Evolutionary conservation across 2,888 invertebrate genomes (phyloP).

Genomic region (Oeneis ivallda): DNA sequence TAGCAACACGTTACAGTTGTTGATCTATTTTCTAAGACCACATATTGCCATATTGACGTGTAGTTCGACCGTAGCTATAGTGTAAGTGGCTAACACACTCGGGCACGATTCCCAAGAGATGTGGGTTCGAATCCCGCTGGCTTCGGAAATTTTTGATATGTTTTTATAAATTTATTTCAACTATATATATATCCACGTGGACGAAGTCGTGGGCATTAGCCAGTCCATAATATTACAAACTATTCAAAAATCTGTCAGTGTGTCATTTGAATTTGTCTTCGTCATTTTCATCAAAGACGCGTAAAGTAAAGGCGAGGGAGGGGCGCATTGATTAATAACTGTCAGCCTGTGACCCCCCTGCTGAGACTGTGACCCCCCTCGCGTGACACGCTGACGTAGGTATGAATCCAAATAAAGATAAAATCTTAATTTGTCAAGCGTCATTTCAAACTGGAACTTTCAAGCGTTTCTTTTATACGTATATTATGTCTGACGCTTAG

Average conservation of each 20-base stretch:
- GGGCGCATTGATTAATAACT: constrained; percentile 1
- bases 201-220: too few species aligned
- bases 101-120: too few species aligned
- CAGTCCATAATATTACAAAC: too few species aligned
- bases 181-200: too few species aligned
- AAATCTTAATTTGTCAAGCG: constrained; percentile 11
- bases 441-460: background rate
- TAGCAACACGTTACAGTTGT: too few species aligned
- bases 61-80: too few species aligned
- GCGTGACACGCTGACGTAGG: background rate
- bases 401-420: background rate
- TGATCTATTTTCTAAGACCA: too few species aligned
- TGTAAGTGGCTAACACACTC: too few species aligned
- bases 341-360: background rate
- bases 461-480: background rate
- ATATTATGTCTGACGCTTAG: background rate
- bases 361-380: background rate
- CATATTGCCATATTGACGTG: too few species aligned
- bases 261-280: constrained; percentile 10
- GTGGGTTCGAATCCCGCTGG: too few species aligned
- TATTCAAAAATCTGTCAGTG: background rate
- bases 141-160: too few species aligned
- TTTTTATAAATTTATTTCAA: too few species aligned
- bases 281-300: background rate
- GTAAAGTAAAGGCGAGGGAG: background rate